Evolutionary conservation across 2,888 invertebrate genomes (phyloP).

Genomic region (Coleophora flavipennella): DNA sequence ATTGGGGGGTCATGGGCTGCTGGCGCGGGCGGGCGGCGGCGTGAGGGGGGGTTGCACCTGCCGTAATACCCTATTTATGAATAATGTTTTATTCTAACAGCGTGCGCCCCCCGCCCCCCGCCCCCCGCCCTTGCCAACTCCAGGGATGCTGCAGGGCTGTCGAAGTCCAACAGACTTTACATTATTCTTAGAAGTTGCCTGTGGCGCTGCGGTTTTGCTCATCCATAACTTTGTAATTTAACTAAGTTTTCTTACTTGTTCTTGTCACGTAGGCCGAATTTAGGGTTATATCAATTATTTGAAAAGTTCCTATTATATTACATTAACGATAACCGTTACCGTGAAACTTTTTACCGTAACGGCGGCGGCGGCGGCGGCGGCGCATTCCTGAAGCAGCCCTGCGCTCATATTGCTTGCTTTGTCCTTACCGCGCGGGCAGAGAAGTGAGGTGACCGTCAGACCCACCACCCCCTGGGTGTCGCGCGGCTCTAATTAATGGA

Average conservation of each 20-base stretch:
- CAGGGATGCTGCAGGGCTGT: no score
- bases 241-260: no score
- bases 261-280: no score
- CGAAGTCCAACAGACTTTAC: no score
- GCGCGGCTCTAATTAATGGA: conserved; percentile 61
- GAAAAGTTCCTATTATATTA: no score
- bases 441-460: conserved; percentile 3
- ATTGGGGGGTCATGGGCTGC: conserved; percentile 12
- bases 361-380: no score
- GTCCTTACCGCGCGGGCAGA: conserved; percentile 34
- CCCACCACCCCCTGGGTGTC: conserved; percentile 11
- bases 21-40: conserved; percentile 17
- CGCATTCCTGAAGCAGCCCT: conserved; percentile 31
- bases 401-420: conserved; percentile 48
- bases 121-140: no score
- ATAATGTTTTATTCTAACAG: conserved; percentile 72
- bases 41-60: conserved; percentile 34
- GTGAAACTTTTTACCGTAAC: conserved; percentile 7
- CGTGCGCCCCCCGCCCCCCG: conserved; percentile 47
- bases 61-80: conserved; percentile 71
- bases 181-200: no score
- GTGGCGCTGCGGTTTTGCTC: no score
- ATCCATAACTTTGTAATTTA: no score
- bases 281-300: no score
- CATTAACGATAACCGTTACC: neutral